These are phyloP conservation scores for Malachius bipustulatus DNA, from an alignment of 2,888 invertebrate genomes.

Conservation along the genomic window DNA sequence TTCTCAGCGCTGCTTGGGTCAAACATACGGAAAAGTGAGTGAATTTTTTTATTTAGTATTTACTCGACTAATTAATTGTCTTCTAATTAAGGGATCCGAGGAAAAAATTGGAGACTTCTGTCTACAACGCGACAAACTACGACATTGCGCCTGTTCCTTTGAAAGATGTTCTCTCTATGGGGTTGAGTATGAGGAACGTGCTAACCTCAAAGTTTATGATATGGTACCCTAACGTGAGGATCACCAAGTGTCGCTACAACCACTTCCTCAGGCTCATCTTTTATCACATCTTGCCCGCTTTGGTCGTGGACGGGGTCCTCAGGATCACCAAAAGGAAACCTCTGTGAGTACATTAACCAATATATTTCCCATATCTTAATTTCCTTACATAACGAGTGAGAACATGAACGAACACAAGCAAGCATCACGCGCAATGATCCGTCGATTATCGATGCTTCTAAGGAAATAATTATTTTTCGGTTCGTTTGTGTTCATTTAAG, in stretches of 20 bases:
- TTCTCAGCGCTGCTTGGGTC: conserved; percentile 15
- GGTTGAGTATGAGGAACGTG: conserved; percentile 38
- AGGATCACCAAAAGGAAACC: conserved; percentile 56
- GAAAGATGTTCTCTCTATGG: conserved; percentile 47
- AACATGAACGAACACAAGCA: too few species aligned
- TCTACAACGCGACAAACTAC: conserved; percentile 76
- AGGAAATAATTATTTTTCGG: too few species aligned
- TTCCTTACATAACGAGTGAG: too few species aligned
- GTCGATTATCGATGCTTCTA: too few species aligned
- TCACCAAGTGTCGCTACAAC: conserved; percentile 46
- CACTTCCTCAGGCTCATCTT: conserved; percentile 59
- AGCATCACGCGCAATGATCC: too few species aligned
- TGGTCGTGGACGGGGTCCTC: conserved; percentile 57
- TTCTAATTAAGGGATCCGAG: conserved; percentile 15
- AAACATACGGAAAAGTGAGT: conserved; percentile 9
- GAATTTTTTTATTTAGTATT: too few species aligned
- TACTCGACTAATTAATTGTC: too few species aligned
- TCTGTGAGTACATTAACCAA: conserved; percentile 44
- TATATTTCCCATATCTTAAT: too few species aligned
- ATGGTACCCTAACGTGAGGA: conserved; percentile 51
- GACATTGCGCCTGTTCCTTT: conserved; percentile 56
- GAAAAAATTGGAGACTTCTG: conserved; percentile 39
- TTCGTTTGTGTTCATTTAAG: too few species aligned
- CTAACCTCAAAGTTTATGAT: conserved; percentile 59
- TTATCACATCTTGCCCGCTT: conserved; percentile 67